These are phyloP conservation scores for Heliconius ethilla DNA, from an alignment of 2,888 invertebrate genomes.

Conservation along the genomic window DNA sequence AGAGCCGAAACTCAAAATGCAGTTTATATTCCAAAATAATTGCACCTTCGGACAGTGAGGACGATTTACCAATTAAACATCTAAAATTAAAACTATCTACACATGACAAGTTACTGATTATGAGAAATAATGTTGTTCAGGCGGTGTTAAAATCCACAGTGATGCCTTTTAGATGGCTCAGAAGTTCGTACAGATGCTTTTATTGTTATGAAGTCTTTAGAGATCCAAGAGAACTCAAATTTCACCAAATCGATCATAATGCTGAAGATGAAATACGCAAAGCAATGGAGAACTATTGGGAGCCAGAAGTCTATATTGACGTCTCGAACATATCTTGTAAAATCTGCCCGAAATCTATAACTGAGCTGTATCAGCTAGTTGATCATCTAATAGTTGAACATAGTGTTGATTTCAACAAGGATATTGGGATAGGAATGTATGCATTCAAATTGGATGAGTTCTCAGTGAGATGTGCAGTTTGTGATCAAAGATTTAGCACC, in stretches of 20 bases:
- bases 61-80: conserved; percentile 27
- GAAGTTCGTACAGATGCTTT: conserved; percentile 55
- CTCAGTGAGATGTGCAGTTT: conserved; percentile 52
- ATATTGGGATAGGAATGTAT: conserved; percentile 45
- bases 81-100: conserved; percentile 26
- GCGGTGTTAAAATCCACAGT: conserved; percentile 54
- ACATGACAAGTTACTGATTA: conserved; percentile 43
- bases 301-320: conserved; percentile 53
- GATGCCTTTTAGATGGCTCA: conserved; percentile 56
- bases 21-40: conserved; percentile 14
- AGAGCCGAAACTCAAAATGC: conserved; percentile 33
- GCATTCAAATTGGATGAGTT: conserved; percentile 53
- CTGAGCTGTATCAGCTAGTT: conserved; percentile 49
- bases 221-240: conserved; percentile 51
- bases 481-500: conserved; percentile 48
- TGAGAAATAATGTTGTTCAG: conserved; percentile 53
- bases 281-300: conserved; percentile 52
- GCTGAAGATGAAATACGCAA: conserved; percentile 46
- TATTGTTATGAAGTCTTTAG: conserved; percentile 56
- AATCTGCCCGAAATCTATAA: conserved; percentile 47
- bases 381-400: conserved; percentile 53
- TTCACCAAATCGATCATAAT: conserved; percentile 50
- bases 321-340: conserved; percentile 52
- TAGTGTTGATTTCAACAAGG: conserved; percentile 48
- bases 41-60: conserved; percentile 35